Base-by-base conservation (phyloP, 2,888 invertebrate genomes). In the Meganola albula region DNA sequence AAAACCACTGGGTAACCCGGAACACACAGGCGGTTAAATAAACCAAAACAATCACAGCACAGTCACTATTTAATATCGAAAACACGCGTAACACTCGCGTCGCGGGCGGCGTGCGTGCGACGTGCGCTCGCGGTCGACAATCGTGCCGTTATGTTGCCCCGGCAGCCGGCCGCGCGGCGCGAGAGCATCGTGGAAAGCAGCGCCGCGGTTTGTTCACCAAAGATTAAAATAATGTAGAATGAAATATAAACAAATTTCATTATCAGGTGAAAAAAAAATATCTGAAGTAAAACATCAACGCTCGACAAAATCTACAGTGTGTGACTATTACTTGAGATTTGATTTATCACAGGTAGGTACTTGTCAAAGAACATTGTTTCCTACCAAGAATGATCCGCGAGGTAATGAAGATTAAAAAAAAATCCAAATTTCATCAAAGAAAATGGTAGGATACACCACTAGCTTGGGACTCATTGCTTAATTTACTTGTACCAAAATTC, bases 131-230 rank as follows among this genome's bases (percentile, higher is more conserved):
- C 70, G 55, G 39, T 54, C 57, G 66, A 54, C 27, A 46, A 45
- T 65, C 66, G 69, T 58, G 61, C 80, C 82, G 79, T 79, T 78
- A 78, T 80, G 80, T 60, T 73, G 73, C n/a, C n/a, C n/a, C n/a
- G n/a, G n/a, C n/a, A n/a, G n/a, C n/a, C 20, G 8, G 20, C 20
- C 20, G 60, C 55, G 62, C 47, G 31, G 54, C 53, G 55, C 53
- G 39, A 38, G 46, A 39, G 34, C 62, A 55, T 47, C 55, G 60
- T 65, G 63, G 74, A 77, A 72, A 76, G 75, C 76, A 62, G 66
- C n/a, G n/a, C 48, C 62, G 62, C 59, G 54, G 56, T 56, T 54
- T 55, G 42, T 37, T 42, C 41, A 51, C 37, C 69, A 74, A 57
- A 76, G 66, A 66, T 33, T 59, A 57, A 42, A 35, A 36, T 39